A percentile compares a stretch with the other conserved stretches of the same genome.
These are phyloP conservation scores for Zhuqinia jingwanae DNA, from an alignment of 2,888 invertebrate species.

Conservation along the genomic window DNA sequence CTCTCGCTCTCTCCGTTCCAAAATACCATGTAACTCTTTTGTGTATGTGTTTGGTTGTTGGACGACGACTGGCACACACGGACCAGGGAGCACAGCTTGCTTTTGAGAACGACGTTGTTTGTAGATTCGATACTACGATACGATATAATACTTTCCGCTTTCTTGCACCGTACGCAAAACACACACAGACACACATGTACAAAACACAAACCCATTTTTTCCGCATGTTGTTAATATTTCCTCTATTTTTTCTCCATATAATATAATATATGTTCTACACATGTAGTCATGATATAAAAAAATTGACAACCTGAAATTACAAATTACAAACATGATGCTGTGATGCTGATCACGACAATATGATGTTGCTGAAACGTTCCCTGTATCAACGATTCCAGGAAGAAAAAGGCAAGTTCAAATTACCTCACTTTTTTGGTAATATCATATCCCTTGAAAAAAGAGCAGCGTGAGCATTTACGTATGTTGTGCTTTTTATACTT, in stretches of 20 bases:
- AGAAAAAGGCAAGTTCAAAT: conserved; percentile 31
- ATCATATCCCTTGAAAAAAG: no score
- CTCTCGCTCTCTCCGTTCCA: not conserved
- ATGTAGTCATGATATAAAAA: no score
- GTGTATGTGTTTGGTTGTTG: not conserved
- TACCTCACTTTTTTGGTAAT: conserved; percentile 26
- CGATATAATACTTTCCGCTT: not conserved
- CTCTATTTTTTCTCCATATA: conserved; percentile 13
- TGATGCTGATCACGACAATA: conserved; percentile 23
- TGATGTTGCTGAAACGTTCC: conserved; percentile 16
- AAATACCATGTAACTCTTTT: not conserved
- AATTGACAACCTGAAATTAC: conserved; percentile 12
- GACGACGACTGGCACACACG: not conserved
- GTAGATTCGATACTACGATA: not conserved
- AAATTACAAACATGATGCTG: conserved; percentile 21
- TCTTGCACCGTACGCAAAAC: no score
- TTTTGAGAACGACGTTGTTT: no score
- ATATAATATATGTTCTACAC: not conserved
- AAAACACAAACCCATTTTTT: not conserved
- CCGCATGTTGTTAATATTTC: conserved; percentile 16
- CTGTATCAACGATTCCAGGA: not conserved
- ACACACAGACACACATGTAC: not conserved
- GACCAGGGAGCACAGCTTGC: conserved; percentile 13
- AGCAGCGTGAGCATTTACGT: not conserved
- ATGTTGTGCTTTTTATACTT: conserved; percentile 12